These are phyloP conservation scores for Drosophila siamana DNA, from an alignment of 2,888 invertebrate genomes.

Conservation along the genomic window DNA sequence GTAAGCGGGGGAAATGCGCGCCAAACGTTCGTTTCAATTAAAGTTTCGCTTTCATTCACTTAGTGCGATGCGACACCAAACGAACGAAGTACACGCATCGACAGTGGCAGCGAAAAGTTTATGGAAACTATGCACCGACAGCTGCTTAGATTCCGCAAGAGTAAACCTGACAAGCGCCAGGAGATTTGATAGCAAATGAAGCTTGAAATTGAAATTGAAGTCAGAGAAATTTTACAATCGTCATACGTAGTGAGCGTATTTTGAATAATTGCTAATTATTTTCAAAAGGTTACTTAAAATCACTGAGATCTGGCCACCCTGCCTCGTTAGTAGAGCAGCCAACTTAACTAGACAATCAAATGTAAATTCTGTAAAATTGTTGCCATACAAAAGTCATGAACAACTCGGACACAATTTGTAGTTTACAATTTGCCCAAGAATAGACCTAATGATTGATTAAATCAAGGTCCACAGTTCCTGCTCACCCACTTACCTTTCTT, in stretches of 20 bases:
- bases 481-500: background rate
- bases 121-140: background rate
- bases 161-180: background rate
- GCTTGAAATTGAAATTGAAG: too few species aligned
- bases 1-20: slow-evolving; percentile 24
- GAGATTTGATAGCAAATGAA: background rate
- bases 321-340: too few species aligned
- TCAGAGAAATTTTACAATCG: too few species aligned
- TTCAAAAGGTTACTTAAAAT: too few species aligned
- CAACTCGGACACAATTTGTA: background rate
- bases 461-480: background rate
- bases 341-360: too few species aligned
- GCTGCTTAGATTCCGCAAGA: background rate
- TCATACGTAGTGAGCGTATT: too few species aligned
- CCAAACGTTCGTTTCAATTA: slow-evolving; percentile 74
- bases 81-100: background rate
- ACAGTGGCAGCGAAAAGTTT: slow-evolving; percentile 13
- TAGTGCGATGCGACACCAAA: slow-evolving; percentile 23
- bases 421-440: background rate
- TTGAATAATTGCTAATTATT: too few species aligned
- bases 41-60: slow-evolving; percentile 74
- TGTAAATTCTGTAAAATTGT: background rate
- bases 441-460: background rate
- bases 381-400: background rate
- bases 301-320: too few species aligned